Base-by-base conservation (phyloP, 2,888 invertebrate species). In the Amphipyra berbera region DNA sequence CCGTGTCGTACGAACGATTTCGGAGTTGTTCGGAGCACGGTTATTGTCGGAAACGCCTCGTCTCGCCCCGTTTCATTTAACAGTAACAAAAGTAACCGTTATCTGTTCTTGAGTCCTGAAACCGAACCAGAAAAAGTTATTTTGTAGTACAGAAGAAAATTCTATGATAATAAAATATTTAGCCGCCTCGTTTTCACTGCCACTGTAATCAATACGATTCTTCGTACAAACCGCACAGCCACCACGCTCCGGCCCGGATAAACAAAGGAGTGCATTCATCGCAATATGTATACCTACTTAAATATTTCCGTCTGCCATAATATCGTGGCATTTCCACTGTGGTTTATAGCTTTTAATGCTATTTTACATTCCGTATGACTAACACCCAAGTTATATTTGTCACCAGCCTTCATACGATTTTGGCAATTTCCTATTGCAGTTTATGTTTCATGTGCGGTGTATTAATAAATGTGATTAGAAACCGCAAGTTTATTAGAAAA, bases 251-350 rank as follows among this genome's bases (percentile, higher is more conserved):
- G 40, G 21, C 6, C 55, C 27, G 49, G 41, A 78, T 80, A 85
- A 89, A 90, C 88, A 88, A 88, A 84, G 85, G 79, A 83, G 73
- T 78, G 82, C 81, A 82, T 84, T 84, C 82, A 79, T 82, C 78
- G 85, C 82, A 82, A 83, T 83, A 62, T 70, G 62, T 85, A 83
- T 83, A 85, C 83, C 87, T 83, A 85, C 83, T 87, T 83, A 85
- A 88, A 88, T 90, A 88, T 89, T 89, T 89, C 89, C 89, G 86
- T 81, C 84, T 83, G 82, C 83, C 82, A 84, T 88, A 85, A 86
- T 82, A 84, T 66, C 57, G 65, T 58, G 35, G 72, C 66, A 75
- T 69, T 78, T 73, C 53, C 49, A 70, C 54, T 53, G 72, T 71
- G 70, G 68, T 86, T 88, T 86, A 90, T 85, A 81, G 84, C 82